Evolutionary conservation across 2,797 vertebrate species (phyloP), one percentile per base, ranked within the genome.

Genomic region (Holocentrus rufus): DNA sequence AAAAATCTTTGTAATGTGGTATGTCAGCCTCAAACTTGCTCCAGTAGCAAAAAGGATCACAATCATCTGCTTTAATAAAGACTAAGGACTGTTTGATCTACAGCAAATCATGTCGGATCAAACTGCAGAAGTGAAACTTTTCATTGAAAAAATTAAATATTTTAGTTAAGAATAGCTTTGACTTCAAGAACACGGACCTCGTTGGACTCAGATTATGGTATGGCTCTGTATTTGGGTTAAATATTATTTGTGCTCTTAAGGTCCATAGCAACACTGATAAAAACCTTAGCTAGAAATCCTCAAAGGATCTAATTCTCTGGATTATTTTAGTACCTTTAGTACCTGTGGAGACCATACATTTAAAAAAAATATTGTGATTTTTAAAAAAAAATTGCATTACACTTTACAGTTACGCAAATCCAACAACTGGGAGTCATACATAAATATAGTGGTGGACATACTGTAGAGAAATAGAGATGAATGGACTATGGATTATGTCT

Each of bases 361-460:
- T 44, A 47, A 83, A 77, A 52, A 44, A 46, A 5, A 5, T 55
- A 53, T 53, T 81, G 60, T 53, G 79, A 50, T 72, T 65, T 82
- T 80, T 72, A 80, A 74, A 70, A 36, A 47, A 7, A 76, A n/a
- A 58, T 77, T 34, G 64, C 58, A 69, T 78, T 50, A 56, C 5
- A 78, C 78, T 83, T 77, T 59, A 71, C 50, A 79, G 49, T 72
- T 69, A 72, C 65, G 46, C 27, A 84, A 70, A 63, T 69, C 72
- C 60, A 76, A 64, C 77, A 86, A 6, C 31, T 5, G 52, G 34
- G 71, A 82, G 79, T 71, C 69, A 56, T 83, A 82, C 69, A 85
- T 86, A 87, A 88, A 92, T 90, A 90, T 88, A 90, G 89, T 86
- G 79, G 88, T 88, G 80, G 85, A 80, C 73, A 66, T 75, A 74